Percentiles rank a stretch among this genome's conserved stretches.
Conservation (phyloP, 1,140 invertebrate genomes). For the Kradibia gibbosae region DNA sequence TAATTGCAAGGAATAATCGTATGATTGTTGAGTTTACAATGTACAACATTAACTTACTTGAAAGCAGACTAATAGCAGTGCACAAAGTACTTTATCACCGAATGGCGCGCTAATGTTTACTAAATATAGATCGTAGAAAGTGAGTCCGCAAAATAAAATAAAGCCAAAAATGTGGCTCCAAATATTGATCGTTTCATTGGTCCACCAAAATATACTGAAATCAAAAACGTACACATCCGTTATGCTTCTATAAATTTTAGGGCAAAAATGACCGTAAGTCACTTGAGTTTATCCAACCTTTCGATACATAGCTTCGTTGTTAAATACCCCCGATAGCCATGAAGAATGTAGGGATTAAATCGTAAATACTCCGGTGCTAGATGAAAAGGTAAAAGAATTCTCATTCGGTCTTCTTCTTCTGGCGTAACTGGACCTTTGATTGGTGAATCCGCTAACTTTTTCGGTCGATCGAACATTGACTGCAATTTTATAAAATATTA, state of each 20-base stretch:
- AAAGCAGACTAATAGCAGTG: conserved; percentile 87
- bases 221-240: conserved; percentile 8
- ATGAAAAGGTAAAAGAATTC: conserved; percentile 72
- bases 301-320: conserved; percentile 88
- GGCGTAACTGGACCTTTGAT: conserved; percentile 59
- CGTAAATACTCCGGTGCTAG: conserved; percentile 87
- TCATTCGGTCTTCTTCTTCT: conserved; percentile 68
- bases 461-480: conserved; percentile 31
- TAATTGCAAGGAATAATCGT: not conserved
- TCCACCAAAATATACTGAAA: conserved; percentile 93
- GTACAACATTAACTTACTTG: conserved; percentile 77
- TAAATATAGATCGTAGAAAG: conserved; percentile 87
- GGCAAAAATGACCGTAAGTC: not conserved
- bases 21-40: conserved; percentile 36
- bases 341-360: conserved; percentile 82
- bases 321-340: conserved; percentile 83
- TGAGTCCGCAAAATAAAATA: conserved; percentile 87
- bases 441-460: conserved; percentile 59
- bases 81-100: conserved; percentile 88
- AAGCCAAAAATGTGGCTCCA: conserved; percentile 97
- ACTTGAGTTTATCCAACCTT: conserved; percentile 77
- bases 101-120: conserved; percentile 84
- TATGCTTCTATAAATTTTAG: conserved; percentile 19
- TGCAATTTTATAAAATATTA: not conserved
- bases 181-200: conserved; percentile 97